Base-by-base conservation (phyloP, 2,888 invertebrate genomes). In the Ichneumoninae sp. region DNA sequence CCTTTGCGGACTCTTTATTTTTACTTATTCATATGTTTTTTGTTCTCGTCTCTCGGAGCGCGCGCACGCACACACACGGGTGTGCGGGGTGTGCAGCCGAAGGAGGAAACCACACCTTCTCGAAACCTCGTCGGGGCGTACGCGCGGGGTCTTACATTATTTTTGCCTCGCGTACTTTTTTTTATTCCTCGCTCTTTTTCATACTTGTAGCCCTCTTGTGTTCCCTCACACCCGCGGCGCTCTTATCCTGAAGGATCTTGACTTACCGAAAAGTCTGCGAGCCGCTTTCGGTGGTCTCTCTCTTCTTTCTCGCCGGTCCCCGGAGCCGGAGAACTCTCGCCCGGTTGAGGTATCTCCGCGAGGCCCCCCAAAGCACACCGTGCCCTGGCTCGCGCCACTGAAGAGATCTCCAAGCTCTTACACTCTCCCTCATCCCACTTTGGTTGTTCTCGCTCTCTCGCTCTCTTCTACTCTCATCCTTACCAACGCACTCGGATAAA, bases 181-280 rank as follows among this genome's bases (percentile, higher is more conserved):
- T 44, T 80, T n/a, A 22, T 65, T 69, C 57, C 60, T 69, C 54
- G 66, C 76, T 73, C 36, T 84, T 83, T 66, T 84, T 84, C 65
- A 54, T 68, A 78, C 75, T 79, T 80, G 75, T 75, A 73, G 83
- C 44, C 74, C 65, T 63, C 78, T 83, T 80, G 75, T 76, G 79
- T 79, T 75, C 63, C 60, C 77, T 84, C 78, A 74, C 83, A 86
- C 85, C 75, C 76, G 52, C 44, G 69, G 76, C 63, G 52, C 33
- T 70, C 81, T 83, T 86, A 86, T 86, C 83, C 75, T 71, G 74
- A 81, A 81, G 66, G 79, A 86, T 86, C 85, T 86, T 83, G 86
- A 86, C 83, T 86, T 79, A 86, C 83, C 86, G 83, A 83, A 86
- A 79, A 81, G 75, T 73, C 81, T 60, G 44, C 80, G 76, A 80